These are phyloP conservation scores for Danio choprae DNA, from an alignment of 2,797 vertebrate species.

Conservation along the genomic window DNA sequence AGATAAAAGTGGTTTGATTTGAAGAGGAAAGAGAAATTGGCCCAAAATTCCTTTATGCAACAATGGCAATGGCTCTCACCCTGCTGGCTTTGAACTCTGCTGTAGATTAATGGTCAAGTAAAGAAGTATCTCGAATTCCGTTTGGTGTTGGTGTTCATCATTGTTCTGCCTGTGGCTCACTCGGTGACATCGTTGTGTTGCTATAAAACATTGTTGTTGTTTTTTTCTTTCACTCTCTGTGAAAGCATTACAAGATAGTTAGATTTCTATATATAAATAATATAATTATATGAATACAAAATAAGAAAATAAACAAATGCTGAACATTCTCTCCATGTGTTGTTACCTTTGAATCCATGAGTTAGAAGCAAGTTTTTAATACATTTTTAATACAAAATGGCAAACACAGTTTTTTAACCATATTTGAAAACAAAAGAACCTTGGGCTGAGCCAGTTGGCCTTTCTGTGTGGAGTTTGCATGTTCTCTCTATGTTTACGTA, in stretches of 20 bases:
- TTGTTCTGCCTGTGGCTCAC: conserved; percentile 65
- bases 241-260: conserved; percentile 67
- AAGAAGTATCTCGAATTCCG: conserved; percentile 4
- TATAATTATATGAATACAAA: conserved; percentile 74
- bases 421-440: too few species aligned
- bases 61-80: not conserved
- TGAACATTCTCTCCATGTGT: conserved; percentile 8
- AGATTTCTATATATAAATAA: conserved; percentile 58
- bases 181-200: conserved; percentile 65
- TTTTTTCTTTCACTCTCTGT: conserved; percentile 66
- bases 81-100: not conserved
- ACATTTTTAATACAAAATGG: too few species aligned
- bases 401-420: too few species aligned
- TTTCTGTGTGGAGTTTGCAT: too few species aligned
- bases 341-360: not conserved
- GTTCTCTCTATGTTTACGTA: too few species aligned
- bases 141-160: conserved; percentile 32
- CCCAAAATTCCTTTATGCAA: not conserved
- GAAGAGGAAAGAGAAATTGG: not conserved
- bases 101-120: not conserved
- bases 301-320: conserved; percentile 45
- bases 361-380: too few species aligned
- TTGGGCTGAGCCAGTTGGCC: too few species aligned
- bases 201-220: conserved; percentile 42
- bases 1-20: not conserved